Evolutionary conservation across 1,140 invertebrate species (phyloP).

Genomic region (Epicauta chinensis): DNA sequence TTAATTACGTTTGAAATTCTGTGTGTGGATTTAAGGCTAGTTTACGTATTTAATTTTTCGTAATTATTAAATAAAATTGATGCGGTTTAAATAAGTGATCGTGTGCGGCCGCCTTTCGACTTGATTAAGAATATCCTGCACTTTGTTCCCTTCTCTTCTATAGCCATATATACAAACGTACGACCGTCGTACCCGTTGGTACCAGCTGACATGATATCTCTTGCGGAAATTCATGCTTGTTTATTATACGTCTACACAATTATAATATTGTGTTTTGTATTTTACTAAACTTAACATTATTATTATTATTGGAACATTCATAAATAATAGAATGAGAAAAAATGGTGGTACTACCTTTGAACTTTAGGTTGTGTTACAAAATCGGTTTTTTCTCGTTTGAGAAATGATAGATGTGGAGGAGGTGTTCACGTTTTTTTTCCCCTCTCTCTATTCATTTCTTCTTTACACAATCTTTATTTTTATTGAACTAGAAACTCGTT

Average conservation of each 20-base stretch:
- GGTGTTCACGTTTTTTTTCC: too few species aligned
- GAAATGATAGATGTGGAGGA: not conserved
- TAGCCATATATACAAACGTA: not conserved
- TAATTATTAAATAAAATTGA: not conserved
- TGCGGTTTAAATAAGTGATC: not conserved
- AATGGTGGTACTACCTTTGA: not conserved
- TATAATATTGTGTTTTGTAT: not conserved
- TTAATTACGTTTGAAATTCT: too few species aligned
- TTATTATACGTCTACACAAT: not conserved
- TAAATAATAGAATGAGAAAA: not conserved
- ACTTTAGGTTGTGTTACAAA: not conserved
- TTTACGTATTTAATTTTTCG: not conserved
- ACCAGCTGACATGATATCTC: constrained; percentile 18
- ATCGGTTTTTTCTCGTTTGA: not conserved
- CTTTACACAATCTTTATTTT: not conserved
- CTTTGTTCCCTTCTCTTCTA: constrained; percentile 15
- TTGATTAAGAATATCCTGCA: constrained; percentile 26
- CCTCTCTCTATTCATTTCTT: too few species aligned
- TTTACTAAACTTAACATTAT: not conserved
- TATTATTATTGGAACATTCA: not conserved
- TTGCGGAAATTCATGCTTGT: constrained; percentile 12
- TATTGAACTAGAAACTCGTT: not conserved
- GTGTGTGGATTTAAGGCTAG: not conserved
- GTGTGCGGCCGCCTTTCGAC: not conserved
- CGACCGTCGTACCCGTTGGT: constrained; percentile 23